Base-by-base conservation (phyloP, 2,888 invertebrate genomes). In the Deroplatys truncata region DNA sequence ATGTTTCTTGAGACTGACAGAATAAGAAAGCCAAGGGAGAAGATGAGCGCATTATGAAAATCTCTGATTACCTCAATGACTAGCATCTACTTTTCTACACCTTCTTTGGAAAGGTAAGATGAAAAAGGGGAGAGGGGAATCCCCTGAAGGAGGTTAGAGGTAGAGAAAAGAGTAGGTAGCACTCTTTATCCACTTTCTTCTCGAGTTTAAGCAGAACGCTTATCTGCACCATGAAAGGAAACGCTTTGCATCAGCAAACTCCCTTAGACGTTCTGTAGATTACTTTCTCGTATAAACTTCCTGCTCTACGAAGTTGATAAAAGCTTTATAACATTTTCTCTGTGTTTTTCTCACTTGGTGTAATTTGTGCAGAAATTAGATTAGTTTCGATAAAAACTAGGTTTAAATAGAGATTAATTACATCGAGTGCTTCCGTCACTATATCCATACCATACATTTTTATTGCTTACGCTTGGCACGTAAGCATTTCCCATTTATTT, bases 391-490 rank as follows among this genome's bases (percentile, higher is more conserved):
- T 43, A 43, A 13, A 31, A 31, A 31, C 5, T 31, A 31, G 2
- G 31, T 5, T 13, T 3, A 35, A 35, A 8, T 9, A 43, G 0
- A 43, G 10, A 43, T 43, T 1, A 43, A 13, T 43, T 43, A 10
- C 0, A 13, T 43, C 0, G 13, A 8, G 0, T 13, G 2, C 1
- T 13, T 0, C 13, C 10, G 7, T 43, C 1, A 43, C 13, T 43
- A 43, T 43, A 43, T 1, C 43, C 13, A 43, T 43, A 13, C 13
- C 43, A 13, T 7, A 0, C 1, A 13, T 0, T 43, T 43, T 43
- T 13, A 13, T 13, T 0, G 0, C 13, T 43, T 43, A 13, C 1
- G 3, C 13, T 43, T 10, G 5, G 9, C 0, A 0, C 8, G 35
- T 35, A 9, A 35, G 5, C 35, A 5, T 31, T 31, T 31, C 31